These are phyloP conservation scores for Delphinus delphis DNA, from an alignment of 2,113 vertebrate species.

Conservation along the genomic window DNA sequence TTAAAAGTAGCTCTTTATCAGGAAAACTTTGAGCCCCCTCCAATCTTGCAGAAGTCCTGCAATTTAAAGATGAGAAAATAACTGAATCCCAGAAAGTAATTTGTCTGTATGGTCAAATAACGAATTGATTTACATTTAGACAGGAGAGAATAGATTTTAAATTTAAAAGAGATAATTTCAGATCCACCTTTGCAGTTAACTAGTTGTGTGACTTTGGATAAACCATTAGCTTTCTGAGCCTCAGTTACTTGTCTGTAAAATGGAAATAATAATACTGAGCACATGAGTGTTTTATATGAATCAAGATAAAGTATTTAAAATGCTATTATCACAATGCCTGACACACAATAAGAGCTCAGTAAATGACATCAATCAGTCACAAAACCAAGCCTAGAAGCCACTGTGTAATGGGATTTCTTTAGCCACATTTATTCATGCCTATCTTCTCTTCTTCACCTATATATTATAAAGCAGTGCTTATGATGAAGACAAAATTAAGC, in stretches of 20 bases:
- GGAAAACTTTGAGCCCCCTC: background rate
- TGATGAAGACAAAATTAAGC: slow-evolving; percentile 16
- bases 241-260: background rate
- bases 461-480: background rate
- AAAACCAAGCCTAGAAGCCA: slow-evolving; percentile 18
- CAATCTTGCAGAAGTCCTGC: background rate
- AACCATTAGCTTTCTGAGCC: slow-evolving; percentile 1
- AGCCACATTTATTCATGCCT: background rate
- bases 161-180: background rate
- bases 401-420: background rate
- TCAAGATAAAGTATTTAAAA: slow-evolving; percentile 21
- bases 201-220: background rate
- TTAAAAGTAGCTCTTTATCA: background rate
- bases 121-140: background rate
- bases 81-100: background rate
- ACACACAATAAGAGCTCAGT: background rate
- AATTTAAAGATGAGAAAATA: slow-evolving; percentile 28
- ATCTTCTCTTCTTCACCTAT: background rate
- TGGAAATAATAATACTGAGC: background rate
- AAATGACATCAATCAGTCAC: background rate
- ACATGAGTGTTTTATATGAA: background rate
- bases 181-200: background rate
- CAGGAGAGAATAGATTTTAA: background rate
- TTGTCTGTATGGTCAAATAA: slow-evolving; percentile 1
- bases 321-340: background rate